Evolutionary conservation across 2,888 invertebrate species (phyloP), one percentile per base, ranked within the genome.

Genomic region (Heliothis peltigera): DNA sequence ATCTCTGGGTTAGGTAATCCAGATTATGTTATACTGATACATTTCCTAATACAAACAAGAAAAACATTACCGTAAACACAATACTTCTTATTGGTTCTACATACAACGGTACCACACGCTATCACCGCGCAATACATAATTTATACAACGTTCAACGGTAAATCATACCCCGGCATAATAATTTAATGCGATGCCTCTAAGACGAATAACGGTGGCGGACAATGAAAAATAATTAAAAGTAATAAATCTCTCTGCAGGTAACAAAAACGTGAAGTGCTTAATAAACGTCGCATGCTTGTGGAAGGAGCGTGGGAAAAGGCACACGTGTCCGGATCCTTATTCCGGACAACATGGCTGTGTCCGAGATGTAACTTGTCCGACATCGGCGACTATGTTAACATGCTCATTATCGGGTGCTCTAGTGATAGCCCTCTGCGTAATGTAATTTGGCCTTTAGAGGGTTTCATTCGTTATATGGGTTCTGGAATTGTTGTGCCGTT

Each of bases 141-240:
- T 89, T 79, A 88, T 80, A 78, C 79, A 77, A 81, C 78, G 84
- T 83, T 83, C 77, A 82, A 81, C 84, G 76, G 79, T 91, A 89
- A 92, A 92, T 91, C 89, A 92, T 83, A 84, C 84, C 85, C 88
- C 85, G 89, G 90, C 87, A 90, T 92, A 89, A 89, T 92, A 91
- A 93, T 92, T 92, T 91, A 91, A 88, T 86, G 84, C 85, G 87
- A 89, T 84, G 86, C 87, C 85, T 86, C 83, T 85, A 86, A 92
- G 92, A 91, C 87, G 90, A 89, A 89, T 89, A 91, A 87, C 88
- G 87, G 86, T 81, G 75, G 88, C 90, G 91, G 89, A 94, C 93
- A 94, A 94, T 93, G 93, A 92, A 91, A 92, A 92, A 93, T 95
- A 95, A 95, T 95, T 94, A 95, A 94, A 94, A 94, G 94, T 94